Base-by-base conservation (phyloP, 2,888 invertebrate species). In the Pheosia tremula region DNA sequence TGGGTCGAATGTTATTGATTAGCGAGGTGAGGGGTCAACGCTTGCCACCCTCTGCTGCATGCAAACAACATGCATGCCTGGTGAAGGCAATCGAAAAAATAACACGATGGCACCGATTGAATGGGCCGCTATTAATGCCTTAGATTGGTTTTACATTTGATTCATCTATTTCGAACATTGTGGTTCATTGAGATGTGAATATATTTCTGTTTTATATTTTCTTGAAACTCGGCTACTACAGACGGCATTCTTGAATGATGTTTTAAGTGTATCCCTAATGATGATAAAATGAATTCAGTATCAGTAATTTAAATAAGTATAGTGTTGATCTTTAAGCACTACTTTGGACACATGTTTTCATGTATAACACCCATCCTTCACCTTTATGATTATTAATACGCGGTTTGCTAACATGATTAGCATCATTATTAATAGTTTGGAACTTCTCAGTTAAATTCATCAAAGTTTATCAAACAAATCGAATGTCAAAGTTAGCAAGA, bases 1-100 rank as follows among this genome's bases (percentile, higher is more conserved):
- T 72, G 68, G 75, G 75, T 79, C 75, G 77, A 76, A 72, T 67
- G 66, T 66, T 89, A 90, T 90, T 87, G 89, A 90, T 90, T 89
- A 83, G 81, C 79, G 77, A 77, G 77, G 72, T 77, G 77, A n/a
- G n/a, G 68, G 73, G 74, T 75, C 72, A 72, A 66, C 68, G 71
- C 50, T 77, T 78, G 78, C 77, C 80, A 78, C 80, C 77, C 75
- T 66, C 72, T 56, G 66, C 66, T 64, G 61, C 74, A 83, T 79
- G 87, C 85, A 77, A 86, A 87, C 82, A 83, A 77, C 82, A 82
- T 82, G 83, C 82, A 82, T 77, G 80, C 68, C 58, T 68, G 72
- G 77, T 69, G 71, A 78, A 80, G 81, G 67, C 79, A 81, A 82
- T 78, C 72, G 79, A 83, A 81, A 74, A 82, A 81, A 24, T 24